Base-by-base conservation (phyloP, 2,797 vertebrate genomes). In the Molossus alvarezi region DNA sequence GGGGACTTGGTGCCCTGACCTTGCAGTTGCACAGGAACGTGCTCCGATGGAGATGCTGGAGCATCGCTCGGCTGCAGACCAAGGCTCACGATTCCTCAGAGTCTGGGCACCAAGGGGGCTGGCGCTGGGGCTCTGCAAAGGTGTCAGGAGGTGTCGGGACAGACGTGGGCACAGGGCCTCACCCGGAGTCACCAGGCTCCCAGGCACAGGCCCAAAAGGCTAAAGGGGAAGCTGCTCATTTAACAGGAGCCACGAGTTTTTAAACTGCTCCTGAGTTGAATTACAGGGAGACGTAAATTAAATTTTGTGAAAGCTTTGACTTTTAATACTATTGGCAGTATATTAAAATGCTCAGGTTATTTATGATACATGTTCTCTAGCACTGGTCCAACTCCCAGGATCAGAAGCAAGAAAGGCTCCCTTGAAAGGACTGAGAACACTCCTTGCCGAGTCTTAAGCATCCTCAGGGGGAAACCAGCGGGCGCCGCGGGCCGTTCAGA, bases 231-330 rank as follows among this genome's bases (percentile, higher is more conserved):
- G 57, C 86, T n/a, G 62, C 23, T 48, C n/a, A 85, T 27, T 71
- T 55, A 79, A 45, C n/a, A 10, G 67, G 81, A 88, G 51, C 29
- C 53, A 12, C 1, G 15, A 6, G 1, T 37, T 71, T 91, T 77
- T 45, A 93, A 91, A 91, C 58, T 18, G 27, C 81, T 94, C 81
- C 85, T 82, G 97, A 95, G 93, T 90, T 86, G 92, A 96, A 85
- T 93, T 90, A 86, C 75, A 18, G 57, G 73, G 79, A 72, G 88
- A 95, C 89, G 92, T 97, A 97, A 97, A 96, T 97, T 94, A 97
- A 64, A 62, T 94, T 95, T 95, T 95, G 93, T 95, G 97, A 97
- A 97, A 96, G 97, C 96, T 94, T 87, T 97, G 96, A 97, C 97
- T 97, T 97, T 97, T 96, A 97, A 97, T 97, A 88, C 93, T 67